Conservation (phyloP, 2,888 invertebrate species). For the Pachycephus smyrnensis region DNA sequence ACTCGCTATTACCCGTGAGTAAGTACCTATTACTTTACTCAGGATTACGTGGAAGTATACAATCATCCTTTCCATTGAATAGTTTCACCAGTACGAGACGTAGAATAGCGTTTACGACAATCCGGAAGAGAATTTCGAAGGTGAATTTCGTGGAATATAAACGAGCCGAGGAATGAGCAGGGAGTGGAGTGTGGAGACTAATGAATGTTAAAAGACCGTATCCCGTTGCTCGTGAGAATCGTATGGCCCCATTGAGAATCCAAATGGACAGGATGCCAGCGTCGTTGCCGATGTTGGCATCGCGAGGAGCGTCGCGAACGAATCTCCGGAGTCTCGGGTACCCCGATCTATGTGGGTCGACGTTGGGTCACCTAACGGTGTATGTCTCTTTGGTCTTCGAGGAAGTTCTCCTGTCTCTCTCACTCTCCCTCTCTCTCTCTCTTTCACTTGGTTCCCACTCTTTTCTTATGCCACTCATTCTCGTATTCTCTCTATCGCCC, state of each 20-base stretch:
- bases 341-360: conserved; percentile 48
- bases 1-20: background rate
- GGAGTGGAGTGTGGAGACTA: background rate
- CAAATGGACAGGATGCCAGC: background rate
- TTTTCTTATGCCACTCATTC: conserved; percentile 1
- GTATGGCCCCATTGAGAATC: background rate
- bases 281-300: background rate
- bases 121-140: background rate
- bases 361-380: conserved; percentile 65
- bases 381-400: conserved; percentile 13
- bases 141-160: background rate
- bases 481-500: conserved; percentile 10
- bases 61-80: background rate
- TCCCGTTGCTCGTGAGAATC: background rate
- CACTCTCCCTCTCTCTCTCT: conserved; percentile 14
- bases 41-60: background rate
- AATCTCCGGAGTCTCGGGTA: background rate
- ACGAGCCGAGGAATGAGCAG: background rate
- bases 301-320: background rate
- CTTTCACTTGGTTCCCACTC: background rate
- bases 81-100: background rate
- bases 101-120: background rate
- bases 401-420: conserved; percentile 15
- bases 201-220: background rate
- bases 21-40: background rate